These are phyloP conservation scores for Notolepis coatsorum DNA, from an alignment of 2,797 vertebrate genomes.

Conservation along the genomic window DNA sequence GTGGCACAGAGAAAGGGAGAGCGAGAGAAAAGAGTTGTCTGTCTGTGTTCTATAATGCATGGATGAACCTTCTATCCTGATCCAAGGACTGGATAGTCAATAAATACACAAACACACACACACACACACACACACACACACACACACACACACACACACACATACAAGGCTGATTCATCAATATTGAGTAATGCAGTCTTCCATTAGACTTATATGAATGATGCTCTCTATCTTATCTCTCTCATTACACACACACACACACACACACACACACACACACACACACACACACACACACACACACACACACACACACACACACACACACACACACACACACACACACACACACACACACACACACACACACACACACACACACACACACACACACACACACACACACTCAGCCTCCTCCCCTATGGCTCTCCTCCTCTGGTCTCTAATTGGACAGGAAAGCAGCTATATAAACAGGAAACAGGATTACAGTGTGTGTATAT, in stretches of 20 bases:
- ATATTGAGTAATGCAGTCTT: slow-evolving; percentile 17
- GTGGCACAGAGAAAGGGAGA: not conserved
- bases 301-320: too few relatives aligned
- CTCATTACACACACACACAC: not conserved
- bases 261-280: not conserved
- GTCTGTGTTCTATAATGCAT: slow-evolving; percentile 12
- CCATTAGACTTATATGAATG: slow-evolving; percentile 12
- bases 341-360: not conserved
- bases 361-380: slow-evolving; percentile 7
- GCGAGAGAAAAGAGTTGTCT: not conserved
- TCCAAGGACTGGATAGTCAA: too few relatives aligned
- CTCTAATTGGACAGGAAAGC: slow-evolving; percentile 65
- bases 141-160: slow-evolving; percentile 16
- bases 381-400: slow-evolving; percentile 15
- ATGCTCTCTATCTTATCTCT: not conserved
- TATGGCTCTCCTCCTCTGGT: not conserved
- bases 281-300: not conserved
- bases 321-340: slow-evolving; percentile 2
- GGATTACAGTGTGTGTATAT: slow-evolving; percentile 19
- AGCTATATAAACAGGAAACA: slow-evolving; percentile 69
- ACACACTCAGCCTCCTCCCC: too few relatives aligned
- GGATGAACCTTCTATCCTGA: too few relatives aligned
- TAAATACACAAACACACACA: slow-evolving; percentile 1
- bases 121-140: slow-evolving; percentile 18
- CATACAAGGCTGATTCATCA: not conserved